Evolutionary conservation across 2,797 vertebrate genomes (phyloP), one percentile per base, ranked within the genome.

Genomic region (Siniperca undulata): DNA sequence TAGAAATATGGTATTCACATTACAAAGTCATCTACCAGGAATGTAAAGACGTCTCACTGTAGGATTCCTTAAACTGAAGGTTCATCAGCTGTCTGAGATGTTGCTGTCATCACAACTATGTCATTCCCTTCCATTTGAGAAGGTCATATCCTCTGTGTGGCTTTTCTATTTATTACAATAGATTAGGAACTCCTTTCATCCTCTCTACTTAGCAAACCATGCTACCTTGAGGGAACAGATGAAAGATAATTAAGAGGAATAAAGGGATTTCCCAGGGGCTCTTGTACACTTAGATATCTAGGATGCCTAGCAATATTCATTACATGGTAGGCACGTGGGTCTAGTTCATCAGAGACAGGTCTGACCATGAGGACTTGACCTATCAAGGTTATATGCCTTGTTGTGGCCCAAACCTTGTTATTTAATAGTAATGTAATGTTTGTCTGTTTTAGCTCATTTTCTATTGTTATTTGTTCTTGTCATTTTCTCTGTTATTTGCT

Each of bases 201-300:
- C 52, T 74, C 61, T 72, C 55, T 30, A 58, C 72, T 88, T 55
- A 53, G 64, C 74, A 56, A 67, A 64, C 19, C 7, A 3, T 1
- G 24, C 64, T 77, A 70, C 72, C 77, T 70, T 65, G 19, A 82
- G 78, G 68, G 66, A 76, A 67, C n/a, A 50, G 55, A 86, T 86
- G 68, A 89, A 81, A 76, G 67, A 74, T 85, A 79, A 91, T 89
- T 76, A 70, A 78, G 24, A 62, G 79, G 69, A 90, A 80, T 90
- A 16, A 77, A 85, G 70, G 71, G 81, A 91, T 92, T 90, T 92
- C 83, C 87, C n/a, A 24, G 52, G 27, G 78, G 71, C 62, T 72
- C 48, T 58, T 84, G 40, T 62, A 48, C 61, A 34, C 71, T 79
- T 66, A 69, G 22, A 76, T 76, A 53, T 71, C 52, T 71, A 34